Evolutionary conservation across 2,888 invertebrate genomes (phyloP).

Genomic region (Tinea trinotella): DNA sequence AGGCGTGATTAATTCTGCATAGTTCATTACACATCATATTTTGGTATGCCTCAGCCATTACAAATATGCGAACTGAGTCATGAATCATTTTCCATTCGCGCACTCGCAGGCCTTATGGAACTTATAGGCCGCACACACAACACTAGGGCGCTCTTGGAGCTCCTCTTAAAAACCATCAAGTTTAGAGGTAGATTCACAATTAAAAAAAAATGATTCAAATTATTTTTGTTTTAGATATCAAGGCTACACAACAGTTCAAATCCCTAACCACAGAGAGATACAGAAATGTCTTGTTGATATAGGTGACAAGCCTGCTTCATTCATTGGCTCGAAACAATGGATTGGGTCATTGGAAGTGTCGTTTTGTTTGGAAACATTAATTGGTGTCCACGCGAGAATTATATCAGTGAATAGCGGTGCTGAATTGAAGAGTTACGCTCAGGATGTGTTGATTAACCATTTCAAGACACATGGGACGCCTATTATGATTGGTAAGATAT

Average conservation of each 20-base stretch:
- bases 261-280: conserved; percentile 89
- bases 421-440: conserved; percentile 83
- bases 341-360: conserved; percentile 98
- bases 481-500: conserved; percentile 92
- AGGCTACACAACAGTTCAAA: conserved; percentile 81
- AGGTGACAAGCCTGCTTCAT: conserved; percentile 90
- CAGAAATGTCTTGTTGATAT: conserved; percentile 95
- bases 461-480: conserved; percentile 95
- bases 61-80: too few relatives aligned
- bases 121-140: too few relatives aligned
- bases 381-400: conserved; percentile 84
- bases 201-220: too few relatives aligned
- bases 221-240: conserved; percentile 71
- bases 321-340: conserved; percentile 95
- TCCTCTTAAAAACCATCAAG: too few relatives aligned
- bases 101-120: too few relatives aligned
- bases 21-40: too few relatives aligned
- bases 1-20: too few relatives aligned
- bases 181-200: too few relatives aligned
- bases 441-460: conserved; percentile 85
- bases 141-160: too few relatives aligned
- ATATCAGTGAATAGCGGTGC: conserved; percentile 88
- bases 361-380: conserved; percentile 88
- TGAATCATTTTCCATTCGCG: too few relatives aligned
- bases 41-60: too few relatives aligned